phyloP scores from a whole-genome alignment of 1,140 invertebrate species.

The Trachymyrmex cornetzi region DNA sequence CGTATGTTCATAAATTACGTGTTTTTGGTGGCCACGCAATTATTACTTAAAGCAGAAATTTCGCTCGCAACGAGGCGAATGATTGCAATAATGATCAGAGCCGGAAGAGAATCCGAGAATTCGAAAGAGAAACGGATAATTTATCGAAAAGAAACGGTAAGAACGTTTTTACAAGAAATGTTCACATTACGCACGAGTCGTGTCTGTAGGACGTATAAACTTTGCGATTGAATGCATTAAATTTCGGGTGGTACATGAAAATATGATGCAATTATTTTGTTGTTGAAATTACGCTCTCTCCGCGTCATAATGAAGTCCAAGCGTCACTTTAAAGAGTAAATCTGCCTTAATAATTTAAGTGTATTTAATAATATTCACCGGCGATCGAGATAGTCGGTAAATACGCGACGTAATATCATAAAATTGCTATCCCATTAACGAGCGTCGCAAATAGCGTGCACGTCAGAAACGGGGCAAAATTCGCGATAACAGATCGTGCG shows the following conservation, averaged over 20 bases:
- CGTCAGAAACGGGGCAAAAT: constrained; percentile 40
- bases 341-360: not conserved
- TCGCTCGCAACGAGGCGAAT: constrained; percentile 6
- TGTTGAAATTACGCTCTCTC: constrained; percentile 65
- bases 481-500: constrained; percentile 35
- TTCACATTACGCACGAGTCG: not conserved
- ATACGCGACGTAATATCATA: constrained; percentile 67
- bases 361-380: constrained; percentile 57
- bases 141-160: constrained; percentile 7
- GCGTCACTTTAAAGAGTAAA: constrained; percentile 56
- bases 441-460: constrained; percentile 46
- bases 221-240: constrained; percentile 49
- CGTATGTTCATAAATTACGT: constrained; percentile 26
- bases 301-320: constrained; percentile 54
- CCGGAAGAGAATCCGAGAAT: constrained; percentile 39
- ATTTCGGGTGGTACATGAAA: constrained; percentile 50
- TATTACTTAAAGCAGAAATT: constrained; percentile 32
- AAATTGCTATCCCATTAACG: constrained; percentile 70
- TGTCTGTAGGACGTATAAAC: not conserved
- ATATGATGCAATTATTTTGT: constrained; percentile 64
- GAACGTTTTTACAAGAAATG: constrained; percentile 37
- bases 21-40: constrained; percentile 27
- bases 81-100: constrained; percentile 26
- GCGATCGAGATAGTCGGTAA: constrained; percentile 50
- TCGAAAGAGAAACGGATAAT: constrained; percentile 44